Evolutionary conservation across 1,140 invertebrate genomes (phyloP), one percentile per base, ranked within the genome.

Genomic region (Cyclargus thomasi): DNA sequence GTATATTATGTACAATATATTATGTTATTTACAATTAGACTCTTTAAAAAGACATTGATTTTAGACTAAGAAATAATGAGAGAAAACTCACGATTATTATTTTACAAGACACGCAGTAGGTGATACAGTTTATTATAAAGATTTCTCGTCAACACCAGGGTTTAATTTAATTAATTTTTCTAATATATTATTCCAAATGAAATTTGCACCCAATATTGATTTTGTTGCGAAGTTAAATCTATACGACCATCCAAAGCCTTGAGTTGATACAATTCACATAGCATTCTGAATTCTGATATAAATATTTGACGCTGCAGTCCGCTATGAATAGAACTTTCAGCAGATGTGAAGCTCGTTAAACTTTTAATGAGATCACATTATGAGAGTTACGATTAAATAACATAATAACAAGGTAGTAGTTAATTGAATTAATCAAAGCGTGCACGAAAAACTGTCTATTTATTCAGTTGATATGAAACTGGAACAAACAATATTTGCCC

Each of bases 221-320:
- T 53, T 53, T 17, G 1, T 53, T 2, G 14, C 47, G 4, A 2
- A 10, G n/a, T 53, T 53, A 53, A 0, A 53, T 0, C 11, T 0
- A 53, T 2, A 0, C 47, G 4, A 0, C 47, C 47, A 5, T 53
- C 47, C 5, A 53, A 53, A 17, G 59, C 29, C 8, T 29, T 29
- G 39, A 8, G 39, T 14, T 47, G 39, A 47, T 16, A 47, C 39
- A 47, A 11, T 47, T 47, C 11, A 47, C 14, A 47, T 11, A 47
- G 39, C 14, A 16, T 47, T 47, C 29, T 64, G 67, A 59, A 47
- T 47, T 47, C 29, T 64, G 67, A 59, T 53, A 59, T 53, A 64
- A 68, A 64, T 53, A 62, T 64, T 64, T 64, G 64, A 21, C 62
- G 67, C 20, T 21, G 66, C 18, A 22, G 35, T 47, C 36, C 23